Conservation (phyloP, 2,797 vertebrate genomes). For the Morus bassanus region DNA sequence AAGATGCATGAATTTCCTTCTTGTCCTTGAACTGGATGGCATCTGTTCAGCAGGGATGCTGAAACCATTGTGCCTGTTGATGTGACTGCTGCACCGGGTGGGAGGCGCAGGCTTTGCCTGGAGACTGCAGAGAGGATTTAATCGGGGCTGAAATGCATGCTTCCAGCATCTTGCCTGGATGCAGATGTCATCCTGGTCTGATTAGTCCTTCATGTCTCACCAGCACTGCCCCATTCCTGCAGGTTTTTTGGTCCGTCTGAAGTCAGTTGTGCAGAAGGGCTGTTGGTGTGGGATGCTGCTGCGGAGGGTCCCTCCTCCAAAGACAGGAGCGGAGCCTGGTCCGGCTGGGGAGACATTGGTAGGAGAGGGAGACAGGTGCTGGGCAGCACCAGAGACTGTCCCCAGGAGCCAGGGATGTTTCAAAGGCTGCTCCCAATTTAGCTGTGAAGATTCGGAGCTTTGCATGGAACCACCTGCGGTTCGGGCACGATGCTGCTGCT, state of each 20-base stretch:
- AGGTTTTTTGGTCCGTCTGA: not conserved
- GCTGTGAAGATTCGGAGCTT: not conserved
- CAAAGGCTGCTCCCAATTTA: not conserved
- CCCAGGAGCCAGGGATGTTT: not conserved
- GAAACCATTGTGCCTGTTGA: not conserved
- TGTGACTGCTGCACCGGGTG: rapidly evolving
- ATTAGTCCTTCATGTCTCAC: not conserved
- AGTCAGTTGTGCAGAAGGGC: not conserved
- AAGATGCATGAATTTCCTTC: not conserved
- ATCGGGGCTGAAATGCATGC: not conserved
- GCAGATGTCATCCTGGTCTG: rapidly evolving
- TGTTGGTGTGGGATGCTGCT: not conserved
- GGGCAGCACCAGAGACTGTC: not conserved
- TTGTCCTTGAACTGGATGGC: not conserved
- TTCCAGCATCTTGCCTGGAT: not conserved
- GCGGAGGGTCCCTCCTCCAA: not conserved
- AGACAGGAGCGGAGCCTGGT: rapidly evolving
- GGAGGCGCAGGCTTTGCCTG: rapidly evolving
- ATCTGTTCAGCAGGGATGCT: not conserved
- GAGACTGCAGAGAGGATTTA: not conserved
- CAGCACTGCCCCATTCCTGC: not conserved
- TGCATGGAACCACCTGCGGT: too few relatives aligned
- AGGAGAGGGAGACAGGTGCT: not conserved
- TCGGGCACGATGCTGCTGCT: rapidly evolving
- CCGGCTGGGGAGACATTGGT: not conserved